Base-by-base conservation (phyloP, 2,113 vertebrate species). In the Mormoops blainvillei region DNA sequence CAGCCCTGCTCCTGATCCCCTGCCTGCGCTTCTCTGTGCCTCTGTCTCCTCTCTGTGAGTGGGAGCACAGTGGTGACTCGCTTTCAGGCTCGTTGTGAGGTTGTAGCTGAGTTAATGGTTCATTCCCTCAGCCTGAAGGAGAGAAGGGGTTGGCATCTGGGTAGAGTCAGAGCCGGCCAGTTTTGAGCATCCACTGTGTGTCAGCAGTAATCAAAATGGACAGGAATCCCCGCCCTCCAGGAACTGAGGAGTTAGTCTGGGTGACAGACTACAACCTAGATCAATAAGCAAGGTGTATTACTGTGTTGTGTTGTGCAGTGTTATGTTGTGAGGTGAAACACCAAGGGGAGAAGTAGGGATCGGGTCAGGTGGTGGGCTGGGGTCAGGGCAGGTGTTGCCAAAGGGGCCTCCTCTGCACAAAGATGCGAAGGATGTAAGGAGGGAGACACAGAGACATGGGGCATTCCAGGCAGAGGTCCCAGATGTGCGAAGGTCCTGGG, bases 351-450 rank as follows among this genome's bases (percentile, higher is more conserved):
- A 16, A 45, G 48, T 28, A 10, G 56, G 48, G 12, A 3, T 7
- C 16, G 28, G 15, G 33, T 0, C 12, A 5, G 33, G 11, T 5
- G 28, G 28, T n/a, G 50, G 19, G 19, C 3, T 38, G 1, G 8
- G 28, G 28, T 50, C 12, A 63, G n/a, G 43, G 26, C 41, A 45
- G 73, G 12, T 48, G 22, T 80, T n/a, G 31, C 82, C 52, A 20
- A 5, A 31, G 61, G 28, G 18, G 12, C 24, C 24, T 22, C 73
- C 50, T 76, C 45, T 67, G 36, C 45, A 87, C 43, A 52, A 24
- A 87, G 19, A 74, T 54, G 24, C 19, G 31, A 58, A 22, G 5
- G 26, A 43, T 61, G 19, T 31, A 13, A n/a, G 38, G 45, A 73
- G 20, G 78, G 50, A 54, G 31, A 54, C 18, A 1, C 15, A 28